Percentiles rank a stretch among this genome's conserved stretches.
Conservation (phyloP, 1,140 invertebrate species). For the Neodiprion pinetum region DNA sequence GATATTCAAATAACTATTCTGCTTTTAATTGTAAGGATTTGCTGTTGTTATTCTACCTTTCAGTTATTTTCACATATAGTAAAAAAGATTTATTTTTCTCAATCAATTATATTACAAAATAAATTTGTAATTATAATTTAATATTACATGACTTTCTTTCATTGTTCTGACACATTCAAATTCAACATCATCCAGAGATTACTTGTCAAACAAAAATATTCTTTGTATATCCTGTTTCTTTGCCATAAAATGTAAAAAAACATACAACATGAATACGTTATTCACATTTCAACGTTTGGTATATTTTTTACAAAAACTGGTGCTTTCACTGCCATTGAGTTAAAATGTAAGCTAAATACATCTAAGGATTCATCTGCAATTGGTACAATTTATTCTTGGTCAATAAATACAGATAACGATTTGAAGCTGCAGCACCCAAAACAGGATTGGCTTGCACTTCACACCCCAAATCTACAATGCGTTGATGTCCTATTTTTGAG, state of each 20-base stretch:
- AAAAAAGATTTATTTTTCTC: slow-evolving; percentile 1
- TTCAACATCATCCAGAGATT: no score
- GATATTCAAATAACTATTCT: not conserved
- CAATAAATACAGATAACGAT: slow-evolving; percentile 48
- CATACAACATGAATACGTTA: no score
- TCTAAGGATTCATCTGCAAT: slow-evolving; percentile 25
- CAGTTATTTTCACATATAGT: not conserved
- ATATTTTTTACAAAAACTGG: no score
- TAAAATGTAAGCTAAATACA: not conserved
- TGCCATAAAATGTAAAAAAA: no score
- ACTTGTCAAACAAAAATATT: no score
- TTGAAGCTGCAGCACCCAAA: slow-evolving; percentile 49
- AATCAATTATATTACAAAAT: not conserved
- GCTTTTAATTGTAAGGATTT: not conserved
- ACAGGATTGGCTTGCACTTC: slow-evolving; percentile 37
- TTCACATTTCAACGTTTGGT: no score
- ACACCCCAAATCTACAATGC: slow-evolving; percentile 47
- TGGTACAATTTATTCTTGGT: slow-evolving; percentile 50
- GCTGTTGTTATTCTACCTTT: not conserved
- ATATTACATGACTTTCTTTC: not conserved
- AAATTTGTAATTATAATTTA: not conserved
- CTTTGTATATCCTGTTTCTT: no score
- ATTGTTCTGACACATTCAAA: no score
- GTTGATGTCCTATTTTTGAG: slow-evolving; percentile 46
- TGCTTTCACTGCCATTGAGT: no score